Percentiles rank a stretch among this genome's conserved stretches.
phyloP scores from a whole-genome alignment of 2,888 invertebrate genomes.

The Drosophila maculinotata region DNA sequence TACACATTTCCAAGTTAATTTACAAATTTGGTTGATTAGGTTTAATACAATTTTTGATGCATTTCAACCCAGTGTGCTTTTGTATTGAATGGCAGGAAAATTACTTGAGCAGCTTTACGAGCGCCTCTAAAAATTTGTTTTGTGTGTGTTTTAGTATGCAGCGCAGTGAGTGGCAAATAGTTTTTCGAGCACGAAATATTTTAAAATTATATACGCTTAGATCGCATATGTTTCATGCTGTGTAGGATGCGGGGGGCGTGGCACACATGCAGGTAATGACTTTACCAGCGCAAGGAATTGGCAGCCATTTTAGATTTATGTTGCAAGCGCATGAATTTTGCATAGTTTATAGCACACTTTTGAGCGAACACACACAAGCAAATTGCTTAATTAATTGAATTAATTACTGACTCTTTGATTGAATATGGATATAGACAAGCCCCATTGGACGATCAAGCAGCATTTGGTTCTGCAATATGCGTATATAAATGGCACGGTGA shows the following conservation, averaged over 20 bases:
- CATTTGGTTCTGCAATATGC: constrained; percentile 79
- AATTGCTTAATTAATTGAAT: constrained; percentile 3
- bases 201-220: constrained; percentile 59
- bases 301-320: constrained; percentile 64
- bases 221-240: constrained; percentile 26
- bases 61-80: constrained; percentile 40
- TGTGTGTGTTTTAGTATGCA: constrained; percentile 67
- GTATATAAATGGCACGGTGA: constrained; percentile 86
- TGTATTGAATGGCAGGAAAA: constrained; percentile 43
- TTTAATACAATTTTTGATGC: background rate
- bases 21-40: background rate
- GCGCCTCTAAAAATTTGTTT: constrained; percentile 37
- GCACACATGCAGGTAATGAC: constrained; percentile 70
- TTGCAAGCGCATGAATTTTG: constrained; percentile 39
- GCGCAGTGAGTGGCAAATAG: constrained; percentile 68
- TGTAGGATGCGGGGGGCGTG: constrained; percentile 36
- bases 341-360: constrained; percentile 37
- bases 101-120: constrained; percentile 54
- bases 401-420: constrained; percentile 24
- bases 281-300: constrained; percentile 33
- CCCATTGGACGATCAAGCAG: constrained; percentile 80
- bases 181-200: constrained; percentile 70
- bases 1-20: no score
- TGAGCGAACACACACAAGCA: constrained; percentile 10
- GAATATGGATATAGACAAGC: constrained; percentile 81